Conservation (phyloP, 1,140 invertebrate species). For the Drosophila repletoides region DNA sequence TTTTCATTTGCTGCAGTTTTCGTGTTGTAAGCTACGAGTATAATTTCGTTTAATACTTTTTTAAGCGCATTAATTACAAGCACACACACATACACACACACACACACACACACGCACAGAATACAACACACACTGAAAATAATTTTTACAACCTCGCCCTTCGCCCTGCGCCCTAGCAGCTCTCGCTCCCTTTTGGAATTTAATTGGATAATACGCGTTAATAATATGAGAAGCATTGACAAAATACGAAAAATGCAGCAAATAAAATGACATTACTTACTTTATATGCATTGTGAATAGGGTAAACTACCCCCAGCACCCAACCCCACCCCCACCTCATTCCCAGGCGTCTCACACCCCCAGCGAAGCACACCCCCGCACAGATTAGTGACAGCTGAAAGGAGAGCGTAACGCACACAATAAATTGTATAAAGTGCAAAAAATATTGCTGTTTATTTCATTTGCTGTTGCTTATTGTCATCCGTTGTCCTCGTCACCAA, state of each 20-base stretch:
- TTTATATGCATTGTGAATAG: conserved; percentile 1
- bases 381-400: conserved; percentile 15
- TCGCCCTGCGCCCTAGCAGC: background rate
- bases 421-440: conserved; percentile 33
- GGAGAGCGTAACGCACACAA: conserved; percentile 25
- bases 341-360: background rate
- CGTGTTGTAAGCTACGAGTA: conserved; percentile 8
- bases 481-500: background rate
- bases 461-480: conserved; percentile 31
- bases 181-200: too few relatives aligned
- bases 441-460: conserved; percentile 38
- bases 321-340: background rate
- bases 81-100: background rate
- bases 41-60: conserved; percentile 31
- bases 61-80: conserved; percentile 34
- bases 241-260: conserved; percentile 15
- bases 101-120: background rate
- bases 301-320: background rate
- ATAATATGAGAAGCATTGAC: conserved; percentile 15
- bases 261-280: conserved; percentile 33
- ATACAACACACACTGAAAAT: background rate
- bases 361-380: background rate
- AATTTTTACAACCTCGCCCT: background rate
- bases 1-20: background rate
- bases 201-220: conserved; percentile 30